Conservation (phyloP, 2,888 invertebrate genomes). For the Leistus spinibarbis region DNA sequence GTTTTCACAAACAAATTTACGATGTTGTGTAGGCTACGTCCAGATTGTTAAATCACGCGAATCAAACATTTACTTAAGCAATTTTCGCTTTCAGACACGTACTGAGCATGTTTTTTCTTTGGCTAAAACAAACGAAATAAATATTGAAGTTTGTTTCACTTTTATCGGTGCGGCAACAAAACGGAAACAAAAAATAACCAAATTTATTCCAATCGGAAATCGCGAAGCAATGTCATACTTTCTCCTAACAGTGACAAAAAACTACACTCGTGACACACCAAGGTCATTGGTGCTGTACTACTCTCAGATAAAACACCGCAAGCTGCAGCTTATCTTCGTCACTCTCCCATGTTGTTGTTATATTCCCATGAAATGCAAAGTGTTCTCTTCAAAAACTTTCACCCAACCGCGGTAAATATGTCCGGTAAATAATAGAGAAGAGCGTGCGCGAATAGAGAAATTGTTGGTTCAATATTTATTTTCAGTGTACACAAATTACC, state of each 20-base stretch:
- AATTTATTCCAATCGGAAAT: not conserved
- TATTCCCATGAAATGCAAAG: slow-evolving; percentile 1
- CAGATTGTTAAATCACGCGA: not conserved
- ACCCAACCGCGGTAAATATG: not conserved
- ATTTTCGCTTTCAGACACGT: slow-evolving; percentile 1
- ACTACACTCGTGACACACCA: not conserved
- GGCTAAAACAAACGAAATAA: not conserved
- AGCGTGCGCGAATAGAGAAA: not conserved
- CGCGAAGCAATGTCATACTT: not conserved
- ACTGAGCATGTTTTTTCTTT: not conserved
- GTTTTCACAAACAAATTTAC: too few relatives aligned
- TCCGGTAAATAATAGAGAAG: not conserved
- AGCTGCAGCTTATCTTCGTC: not conserved
- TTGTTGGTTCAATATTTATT: not conserved
- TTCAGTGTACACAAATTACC: not conserved
- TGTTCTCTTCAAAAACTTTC: slow-evolving; percentile 2
- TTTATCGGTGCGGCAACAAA: not conserved
- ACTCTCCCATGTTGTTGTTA: not conserved
- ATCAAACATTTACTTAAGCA: not conserved
- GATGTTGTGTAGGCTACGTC: too few relatives aligned
- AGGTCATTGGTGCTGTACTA: slow-evolving; percentile 6
- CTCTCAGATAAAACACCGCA: not conserved
- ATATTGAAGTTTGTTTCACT: slow-evolving; percentile 3
- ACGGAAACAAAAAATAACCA: not conserved
- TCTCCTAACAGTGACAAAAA: not conserved